phyloP scores from a whole-genome alignment of 2,797 vertebrate genomes.

The Thripadectes ignobilis region DNA sequence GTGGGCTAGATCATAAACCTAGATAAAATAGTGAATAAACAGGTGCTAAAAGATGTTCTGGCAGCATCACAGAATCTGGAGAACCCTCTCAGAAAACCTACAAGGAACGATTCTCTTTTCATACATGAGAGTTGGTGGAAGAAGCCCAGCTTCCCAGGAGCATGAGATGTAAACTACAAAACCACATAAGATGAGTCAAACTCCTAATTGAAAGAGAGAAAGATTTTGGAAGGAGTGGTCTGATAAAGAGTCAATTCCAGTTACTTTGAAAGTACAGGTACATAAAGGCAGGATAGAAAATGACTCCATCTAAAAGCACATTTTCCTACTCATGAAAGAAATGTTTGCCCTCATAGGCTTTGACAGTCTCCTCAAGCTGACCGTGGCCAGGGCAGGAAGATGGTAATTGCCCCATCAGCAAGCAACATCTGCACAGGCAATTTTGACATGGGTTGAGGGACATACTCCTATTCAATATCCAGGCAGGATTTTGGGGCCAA shows the following conservation, averaged over 20 bases:
- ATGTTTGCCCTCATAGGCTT: neutral
- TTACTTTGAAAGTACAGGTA: neutral
- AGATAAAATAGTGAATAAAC: neutral
- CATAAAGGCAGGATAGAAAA: neutral
- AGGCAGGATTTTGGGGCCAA: neutral
- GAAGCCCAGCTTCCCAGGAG: neutral
- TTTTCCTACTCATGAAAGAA: neutral
- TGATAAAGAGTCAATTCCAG: neutral
- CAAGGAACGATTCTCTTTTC: neutral
- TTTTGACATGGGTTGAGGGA: neutral
- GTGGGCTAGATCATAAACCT: neutral
- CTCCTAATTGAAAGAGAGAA: neutral
- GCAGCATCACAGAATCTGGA: neutral
- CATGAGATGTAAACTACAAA: neutral
- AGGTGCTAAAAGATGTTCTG: neutral
- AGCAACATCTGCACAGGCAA: accelerated
- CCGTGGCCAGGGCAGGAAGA: neutral
- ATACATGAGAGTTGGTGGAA: neutral
- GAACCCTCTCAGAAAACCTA: neutral
- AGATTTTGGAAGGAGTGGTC: accelerated
- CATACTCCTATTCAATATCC: accelerated
- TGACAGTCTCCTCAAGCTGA: neutral
- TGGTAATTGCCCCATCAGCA: neutral
- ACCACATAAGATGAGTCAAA: neutral
- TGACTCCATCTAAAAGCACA: accelerated